Conservation (phyloP, 2,113 vertebrate genomes). For the Micronycteris hirsuta region DNA sequence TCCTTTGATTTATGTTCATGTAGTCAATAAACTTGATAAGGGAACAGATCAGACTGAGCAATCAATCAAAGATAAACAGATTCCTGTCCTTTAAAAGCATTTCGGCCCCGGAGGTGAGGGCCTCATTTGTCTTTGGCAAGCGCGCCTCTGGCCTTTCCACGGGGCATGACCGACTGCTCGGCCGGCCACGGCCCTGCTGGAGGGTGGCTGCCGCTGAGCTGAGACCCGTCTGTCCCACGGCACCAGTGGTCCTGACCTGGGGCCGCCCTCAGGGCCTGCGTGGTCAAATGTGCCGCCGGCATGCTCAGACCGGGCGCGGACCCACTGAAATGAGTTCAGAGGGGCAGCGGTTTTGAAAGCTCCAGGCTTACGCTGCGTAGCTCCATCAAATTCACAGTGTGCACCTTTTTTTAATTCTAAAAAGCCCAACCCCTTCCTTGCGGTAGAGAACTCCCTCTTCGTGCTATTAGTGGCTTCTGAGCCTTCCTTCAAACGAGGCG, state of each 20-base stretch:
- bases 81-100: constrained; percentile 87
- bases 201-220: constrained; percentile 40
- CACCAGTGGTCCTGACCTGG: constrained; percentile 54
- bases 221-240: constrained; percentile 71
- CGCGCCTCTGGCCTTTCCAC: constrained; percentile 68
- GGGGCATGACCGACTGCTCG: constrained; percentile 63
- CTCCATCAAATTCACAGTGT: constrained; percentile 56
- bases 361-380: not conserved
- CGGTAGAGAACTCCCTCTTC: constrained; percentile 64
- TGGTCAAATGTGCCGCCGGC: constrained; percentile 61
- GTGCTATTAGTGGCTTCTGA: constrained; percentile 76
- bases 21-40: constrained; percentile 88
- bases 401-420: constrained; percentile 54
- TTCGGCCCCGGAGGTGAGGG: constrained; percentile 80
- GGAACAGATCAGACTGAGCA: constrained; percentile 84
- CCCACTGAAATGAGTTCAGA: not conserved
- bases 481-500: constrained; percentile 76
- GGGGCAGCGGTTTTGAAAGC: constrained; percentile 45
- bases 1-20: constrained; percentile 89
- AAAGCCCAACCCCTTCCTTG: constrained; percentile 58
- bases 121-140: constrained; percentile 85
- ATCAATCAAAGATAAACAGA: constrained; percentile 88
- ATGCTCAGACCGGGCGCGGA: not conserved
- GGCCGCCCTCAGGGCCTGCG: constrained; percentile 67
- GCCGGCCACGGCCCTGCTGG: not conserved